Base-by-base conservation (phyloP, 1,140 invertebrate genomes). In the Bombus pascuorum region DNA sequence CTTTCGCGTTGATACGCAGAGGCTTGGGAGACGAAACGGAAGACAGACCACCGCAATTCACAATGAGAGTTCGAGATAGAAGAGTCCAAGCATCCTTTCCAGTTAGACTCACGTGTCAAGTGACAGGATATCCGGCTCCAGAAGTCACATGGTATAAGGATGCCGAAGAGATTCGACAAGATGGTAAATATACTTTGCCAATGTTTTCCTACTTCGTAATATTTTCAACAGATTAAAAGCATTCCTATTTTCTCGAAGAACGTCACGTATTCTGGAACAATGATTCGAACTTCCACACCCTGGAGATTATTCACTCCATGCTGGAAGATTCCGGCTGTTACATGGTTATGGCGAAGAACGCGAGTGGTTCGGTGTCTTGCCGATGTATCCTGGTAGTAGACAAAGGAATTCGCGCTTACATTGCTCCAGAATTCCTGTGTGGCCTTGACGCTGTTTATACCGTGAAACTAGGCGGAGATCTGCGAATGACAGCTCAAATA, bases 251-350 rank as follows among this genome's bases (percentile, higher is more conserved):
- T 74, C 42, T 87, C 91, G 4, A 86, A 97, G 97, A 94, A 82
- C 96, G 95, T 0, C 95, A 96, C 83, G 96, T 96, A 10, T 96
- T 97, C 62, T 96, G 95, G 87, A 95, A 96, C 86, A 96, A 97
- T 78, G 97, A 98, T 62, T 96, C 96, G 25, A 96, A 97, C 86
- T 98, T 98, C 93, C 96, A 97, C 92, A 98, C 98, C 0, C 93
- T 99, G 72, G 99, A 99, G 95, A 97, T 99, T 59, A 96, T 96
- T 15, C 97, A 96, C 72, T 97, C 98, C 9, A 95, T 94, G 4
- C 93, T 98, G 2, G 97, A 98, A 57, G 98, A 99, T 93, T 97
- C 97, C 18, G 98, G 98, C 34, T 95, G 95, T 66, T 99, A 99
- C 93, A 97, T 96, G 62, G 97, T 97, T 25, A 96, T 96, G 80